Evolutionary conservation across 2,113 vertebrate species (phyloP), one percentile per base, ranked within the genome.

Genomic region (Gymnorhina tibicen): DNA sequence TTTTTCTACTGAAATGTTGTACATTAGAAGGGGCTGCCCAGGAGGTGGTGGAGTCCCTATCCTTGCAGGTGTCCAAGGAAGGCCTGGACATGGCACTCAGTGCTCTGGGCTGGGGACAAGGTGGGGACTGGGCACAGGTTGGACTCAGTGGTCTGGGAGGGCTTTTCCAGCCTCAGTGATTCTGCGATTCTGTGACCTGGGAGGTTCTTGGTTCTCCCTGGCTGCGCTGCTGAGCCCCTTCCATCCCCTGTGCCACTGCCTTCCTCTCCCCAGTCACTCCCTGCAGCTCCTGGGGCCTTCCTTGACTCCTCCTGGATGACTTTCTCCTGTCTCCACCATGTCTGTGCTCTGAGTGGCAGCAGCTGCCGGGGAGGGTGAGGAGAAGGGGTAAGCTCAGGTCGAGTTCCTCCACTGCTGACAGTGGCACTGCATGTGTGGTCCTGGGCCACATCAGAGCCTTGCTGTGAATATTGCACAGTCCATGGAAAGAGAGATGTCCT

Each of bases 21-120:
- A 4, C 6, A 4, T 2, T 35, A 35, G 30, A 9, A 72, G 24
- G 24, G 5, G 42, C 21, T 74, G 52, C 33, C 27, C 52, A 59
- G 37, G 7, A 33, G 12, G 37, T 27, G 16, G 11, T 74, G 68
- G 59, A 66, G 10, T 33, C 1, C 9, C 32, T 35, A 58, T 10
- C 42, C 27, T 22, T 66, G 68, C 27, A 73, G 37, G 27, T 37
- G 32, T 3, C 49, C 44, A 50, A 33, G 52, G 18, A 44, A 37
- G 1, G 2, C 0, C 50, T 81, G 68, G 27, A 20, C 0, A 1
- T 37, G 50, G 42, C 37, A 50, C 10, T 73, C 8, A 66, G 30
- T 5, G 47, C 75, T 32, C 49, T 47, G 49, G 56, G 47, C 39
- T 53, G 58, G 64, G 3, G 49, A 56, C 49, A 35, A 80, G 22